Percentiles rank a stretch among this genome's conserved stretches.
phyloP scores from a whole-genome alignment of 2,797 vertebrate species.

The Bovichtus diacanthus region DNA sequence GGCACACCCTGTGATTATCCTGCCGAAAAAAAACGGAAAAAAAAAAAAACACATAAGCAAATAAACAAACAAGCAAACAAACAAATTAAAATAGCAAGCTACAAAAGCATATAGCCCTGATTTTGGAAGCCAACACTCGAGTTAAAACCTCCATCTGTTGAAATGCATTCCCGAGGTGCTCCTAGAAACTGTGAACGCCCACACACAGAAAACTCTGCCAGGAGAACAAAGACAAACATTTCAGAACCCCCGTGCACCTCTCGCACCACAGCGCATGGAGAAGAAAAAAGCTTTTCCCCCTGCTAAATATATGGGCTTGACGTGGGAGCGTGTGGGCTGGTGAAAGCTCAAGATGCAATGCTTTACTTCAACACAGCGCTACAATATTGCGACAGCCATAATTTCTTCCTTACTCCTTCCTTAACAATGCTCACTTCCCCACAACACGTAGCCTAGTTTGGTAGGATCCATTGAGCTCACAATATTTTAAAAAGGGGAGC shows the following conservation, averaged over 20 bases:
- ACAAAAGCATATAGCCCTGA: slow-evolving; percentile 79
- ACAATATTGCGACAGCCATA: slow-evolving; percentile 70
- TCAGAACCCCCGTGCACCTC: slow-evolving; percentile 79
- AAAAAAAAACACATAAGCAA: slow-evolving; percentile 68
- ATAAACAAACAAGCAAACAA: slow-evolving; percentile 67
- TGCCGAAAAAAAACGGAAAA: slow-evolving; percentile 9
- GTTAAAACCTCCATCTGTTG: slow-evolving; percentile 85
- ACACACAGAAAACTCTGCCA: slow-evolving; percentile 77
- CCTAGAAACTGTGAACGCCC: slow-evolving; percentile 83
- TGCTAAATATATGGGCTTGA: slow-evolving; percentile 82
- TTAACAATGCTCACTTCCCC: slow-evolving; percentile 53
- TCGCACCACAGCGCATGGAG: slow-evolving; percentile 72
- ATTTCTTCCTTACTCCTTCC: slow-evolving; percentile 42
- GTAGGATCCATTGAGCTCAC: slow-evolving; percentile 27
- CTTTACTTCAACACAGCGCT: slow-evolving; percentile 72
- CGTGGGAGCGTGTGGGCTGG: slow-evolving; percentile 82
- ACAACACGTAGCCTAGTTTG: slow-evolving; percentile 61
- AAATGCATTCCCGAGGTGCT: slow-evolving; percentile 84
- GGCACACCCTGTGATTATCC: slow-evolving; percentile 65
- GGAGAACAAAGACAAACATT: slow-evolving; percentile 86
- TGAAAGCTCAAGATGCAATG: slow-evolving; percentile 74
- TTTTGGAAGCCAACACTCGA: slow-evolving; percentile 77
- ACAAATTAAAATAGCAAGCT: slow-evolving; percentile 81
- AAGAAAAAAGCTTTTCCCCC: slow-evolving; percentile 69
- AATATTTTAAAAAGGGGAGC: slow-evolving; percentile 41